Base-by-base conservation (phyloP, 1,140 invertebrate species). In the Bicyclus anynana region DNA sequence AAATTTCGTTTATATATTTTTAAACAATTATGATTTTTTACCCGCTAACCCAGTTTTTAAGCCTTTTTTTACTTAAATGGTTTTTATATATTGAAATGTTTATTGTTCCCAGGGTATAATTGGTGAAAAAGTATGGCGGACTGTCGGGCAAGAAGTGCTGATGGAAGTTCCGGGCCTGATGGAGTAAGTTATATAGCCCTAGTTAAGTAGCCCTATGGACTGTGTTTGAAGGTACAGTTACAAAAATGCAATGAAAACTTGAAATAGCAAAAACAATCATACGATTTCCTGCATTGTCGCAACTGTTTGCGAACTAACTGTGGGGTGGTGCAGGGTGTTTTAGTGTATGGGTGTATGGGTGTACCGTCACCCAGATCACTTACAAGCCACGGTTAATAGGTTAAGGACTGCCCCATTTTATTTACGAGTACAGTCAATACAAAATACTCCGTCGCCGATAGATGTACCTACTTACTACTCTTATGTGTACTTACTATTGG, bases 361-460 rank as follows among this genome's bases (percentile, higher is more conserved):
- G 29, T 12, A 33, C 53, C 53, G 47, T 55, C 53, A 55, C 53
- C 53, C 29, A 44, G 44, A 55, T 55, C 35, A 44, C 29, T 33
- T 48, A 55, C 44, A n/a, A 38, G 35, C 35, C 13, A 37, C n/a
- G 13, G 16, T 54, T 54, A 54, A 54, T 54, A 47, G 53, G 33
- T 55, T 55, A 55, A 48, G 53, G 44, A 33, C 29, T 48, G 13
- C 18, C 20, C 53, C 29, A n/a, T 55, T 55, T 50, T 37, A 12
- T 33, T 33, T n/a, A n/a, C n/a, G n/a, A n/a, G n/a, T n/a, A 33
- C 7, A 7, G 29, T 4, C 29, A n/a, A 33, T 10, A 33, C 29
- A 33, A 33, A 33, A 33, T 33, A 12, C 29, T 33, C n/a, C n/a
- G 29, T 27, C 10, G n/a, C n/a, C n/a, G n/a, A 27, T 5, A 27